A percentile compares a stretch with the other conserved stretches of the same genome.
phyloP scores from a whole-genome alignment of 2,113 vertebrate genomes.

The Sinocyclocheilus grahami region DNA sequence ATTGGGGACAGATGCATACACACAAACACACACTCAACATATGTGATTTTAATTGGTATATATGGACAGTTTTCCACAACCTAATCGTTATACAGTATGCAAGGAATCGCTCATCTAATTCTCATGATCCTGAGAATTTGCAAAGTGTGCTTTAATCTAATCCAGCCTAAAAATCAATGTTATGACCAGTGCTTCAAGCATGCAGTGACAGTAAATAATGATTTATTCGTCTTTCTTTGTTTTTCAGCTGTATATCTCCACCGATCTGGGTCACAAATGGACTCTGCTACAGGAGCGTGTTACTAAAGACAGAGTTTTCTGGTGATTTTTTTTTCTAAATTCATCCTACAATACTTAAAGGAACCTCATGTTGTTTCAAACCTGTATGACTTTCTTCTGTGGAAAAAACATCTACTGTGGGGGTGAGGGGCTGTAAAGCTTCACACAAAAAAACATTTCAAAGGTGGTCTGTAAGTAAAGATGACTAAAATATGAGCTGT shows the following conservation, averaged over 20 bases:
- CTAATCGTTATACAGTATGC: slow-evolving; percentile 34
- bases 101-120: not conserved
- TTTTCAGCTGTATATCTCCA: slow-evolving; percentile 84
- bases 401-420: not conserved
- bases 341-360: not conserved
- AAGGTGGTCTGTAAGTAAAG: not conserved
- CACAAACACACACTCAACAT: slow-evolving; percentile 31
- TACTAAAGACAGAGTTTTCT: slow-evolving; percentile 91
- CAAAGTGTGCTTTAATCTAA: not conserved
- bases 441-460: not conserved
- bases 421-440: not conserved
- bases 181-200: not conserved
- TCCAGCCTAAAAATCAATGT: slow-evolving; percentile 13
- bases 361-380: not conserved
- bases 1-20: slow-evolving; percentile 29
- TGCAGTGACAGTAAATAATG: not conserved
- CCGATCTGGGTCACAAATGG: slow-evolving; percentile 92
- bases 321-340: slow-evolving; percentile 71
- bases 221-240: slow-evolving; percentile 36
- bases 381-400: not conserved
- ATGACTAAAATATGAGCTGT: not conserved
- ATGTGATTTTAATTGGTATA: slow-evolving; percentile 9
- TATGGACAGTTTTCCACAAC: not conserved
- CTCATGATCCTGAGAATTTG: not conserved
- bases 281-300: slow-evolving; percentile 88